Conservation (phyloP, 2,113 vertebrate species). For the Capricornis sumatraensis region DNA sequence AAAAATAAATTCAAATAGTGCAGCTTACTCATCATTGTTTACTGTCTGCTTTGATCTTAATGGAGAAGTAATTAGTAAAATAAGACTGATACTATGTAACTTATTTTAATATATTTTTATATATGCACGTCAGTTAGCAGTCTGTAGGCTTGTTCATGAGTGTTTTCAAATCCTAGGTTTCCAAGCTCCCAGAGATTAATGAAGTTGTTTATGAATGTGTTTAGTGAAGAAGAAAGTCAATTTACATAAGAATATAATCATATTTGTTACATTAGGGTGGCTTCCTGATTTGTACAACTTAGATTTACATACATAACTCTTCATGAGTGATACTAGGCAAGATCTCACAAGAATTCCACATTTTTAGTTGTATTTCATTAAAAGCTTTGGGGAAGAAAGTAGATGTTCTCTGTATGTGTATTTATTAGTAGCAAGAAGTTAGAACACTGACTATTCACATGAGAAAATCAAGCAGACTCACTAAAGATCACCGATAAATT, state of each 20-base stretch:
- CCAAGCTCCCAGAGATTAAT: conserved; percentile 48
- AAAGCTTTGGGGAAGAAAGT: background rate
- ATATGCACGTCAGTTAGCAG: background rate
- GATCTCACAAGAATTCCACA: background rate
- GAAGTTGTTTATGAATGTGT: conserved; percentile 58
- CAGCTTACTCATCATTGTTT: background rate
- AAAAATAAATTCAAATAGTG: background rate
- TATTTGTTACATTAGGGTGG: conserved; percentile 41
- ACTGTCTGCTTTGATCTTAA: background rate
- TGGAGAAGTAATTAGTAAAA: conserved; percentile 30
- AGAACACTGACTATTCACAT: background rate
- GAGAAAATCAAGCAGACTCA: conserved; percentile 1
- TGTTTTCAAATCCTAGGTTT: conserved; percentile 35
- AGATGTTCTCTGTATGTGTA: background rate
- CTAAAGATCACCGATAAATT: background rate
- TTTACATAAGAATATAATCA: conserved; percentile 64
- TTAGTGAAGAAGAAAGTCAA: conserved; percentile 54
- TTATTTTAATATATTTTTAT: background rate
- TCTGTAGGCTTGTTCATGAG: background rate
- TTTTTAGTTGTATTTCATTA: conserved; percentile 11
- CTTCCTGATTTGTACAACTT: conserved; percentile 55
- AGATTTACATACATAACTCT: conserved; percentile 56
- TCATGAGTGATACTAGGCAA: background rate
- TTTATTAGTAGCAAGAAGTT: background rate
- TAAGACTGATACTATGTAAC: background rate